Base-by-base conservation (phyloP, 1,140 invertebrate genomes). In the Eurosta solidaginis region DNA sequence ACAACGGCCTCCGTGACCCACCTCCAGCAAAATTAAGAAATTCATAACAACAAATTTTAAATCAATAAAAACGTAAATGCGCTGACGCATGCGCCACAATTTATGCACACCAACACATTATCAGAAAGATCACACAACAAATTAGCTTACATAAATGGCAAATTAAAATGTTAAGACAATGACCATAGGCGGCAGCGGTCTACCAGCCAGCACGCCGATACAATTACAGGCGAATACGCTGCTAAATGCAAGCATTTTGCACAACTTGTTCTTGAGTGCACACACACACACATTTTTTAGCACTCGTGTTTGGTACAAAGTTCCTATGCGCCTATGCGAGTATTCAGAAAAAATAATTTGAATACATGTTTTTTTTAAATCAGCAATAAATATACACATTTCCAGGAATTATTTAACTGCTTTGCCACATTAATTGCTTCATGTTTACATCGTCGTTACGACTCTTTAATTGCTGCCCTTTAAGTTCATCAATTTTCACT, bases 81-180 rank as follows among this genome's bases (percentile, higher is more conserved):
- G 59, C 59, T 40, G 59, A 68, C 59, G 59, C 59, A 68, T 68
- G 33, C 59, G 7, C 22, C n/a, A 68, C 59, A 68, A 68, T 68
- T 36, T 68, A 68, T 68, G 59, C n/a, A 40, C 10, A 68, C n/a
- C n/a, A 3, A 68, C 17, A 7, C 14, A 22, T 6, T 10, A 3
- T 20, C n/a, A 40, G 1, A 10, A 6, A 6, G 0, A 9, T 17
- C 4, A 9, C 6, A 68, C 29, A 14, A 59, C 54, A 59, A 59
- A 10, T 33, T 9, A 68, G 12, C 59, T 33, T 3, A 59, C n/a
- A 68, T 20, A 3, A 0, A n/a, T 36, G 54, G 12, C 54, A 59
- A 59, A 29, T 33, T 29, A 17, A 12, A 59, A 7, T 29, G 20
- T 59, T 59, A 29, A 59, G 54, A 29, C 54, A 59, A 59, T 59